A percentile compares a stretch with the other conserved stretches of the same genome.
Evolutionary conservation across 2,113 vertebrate genomes (phyloP).

Genomic region (Cyanoliseus patagonus): DNA sequence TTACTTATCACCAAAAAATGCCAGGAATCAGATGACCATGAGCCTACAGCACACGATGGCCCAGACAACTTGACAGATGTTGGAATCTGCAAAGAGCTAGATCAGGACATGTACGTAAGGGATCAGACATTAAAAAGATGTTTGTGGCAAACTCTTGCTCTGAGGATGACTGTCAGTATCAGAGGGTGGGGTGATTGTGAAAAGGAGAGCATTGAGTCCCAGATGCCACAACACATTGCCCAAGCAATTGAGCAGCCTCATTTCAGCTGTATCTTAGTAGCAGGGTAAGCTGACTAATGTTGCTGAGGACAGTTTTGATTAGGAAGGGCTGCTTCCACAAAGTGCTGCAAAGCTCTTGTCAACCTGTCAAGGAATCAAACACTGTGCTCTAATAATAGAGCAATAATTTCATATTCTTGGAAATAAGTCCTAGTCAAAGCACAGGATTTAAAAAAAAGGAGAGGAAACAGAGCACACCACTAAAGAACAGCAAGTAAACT

Average conservation of each 20-base stretch:
- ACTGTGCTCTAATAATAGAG: slow-evolving; percentile 20
- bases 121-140: not conserved
- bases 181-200: not conserved
- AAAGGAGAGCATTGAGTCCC: not conserved
- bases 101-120: accelerated
- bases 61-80: not conserved
- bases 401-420: not conserved
- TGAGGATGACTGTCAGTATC: not conserved
- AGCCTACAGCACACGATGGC: accelerated
- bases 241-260: not conserved
- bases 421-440: slow-evolving; percentile 25
- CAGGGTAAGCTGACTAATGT: not conserved
- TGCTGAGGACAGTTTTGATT: not conserved
- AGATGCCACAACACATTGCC: not conserved
- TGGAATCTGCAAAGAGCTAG: not conserved
- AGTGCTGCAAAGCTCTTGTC: slow-evolving; percentile 1
- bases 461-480: not conserved
- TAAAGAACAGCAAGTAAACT: not conserved
- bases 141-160: not conserved
- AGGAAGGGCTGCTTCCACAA: not conserved
- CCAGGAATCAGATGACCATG: not conserved
- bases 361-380: slow-evolving; percentile 36
- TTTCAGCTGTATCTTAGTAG: not conserved
- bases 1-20: not conserved
- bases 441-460: not conserved